Conservation (phyloP, 2,113 vertebrate species). For the Dicrurus megarhynchus region DNA sequence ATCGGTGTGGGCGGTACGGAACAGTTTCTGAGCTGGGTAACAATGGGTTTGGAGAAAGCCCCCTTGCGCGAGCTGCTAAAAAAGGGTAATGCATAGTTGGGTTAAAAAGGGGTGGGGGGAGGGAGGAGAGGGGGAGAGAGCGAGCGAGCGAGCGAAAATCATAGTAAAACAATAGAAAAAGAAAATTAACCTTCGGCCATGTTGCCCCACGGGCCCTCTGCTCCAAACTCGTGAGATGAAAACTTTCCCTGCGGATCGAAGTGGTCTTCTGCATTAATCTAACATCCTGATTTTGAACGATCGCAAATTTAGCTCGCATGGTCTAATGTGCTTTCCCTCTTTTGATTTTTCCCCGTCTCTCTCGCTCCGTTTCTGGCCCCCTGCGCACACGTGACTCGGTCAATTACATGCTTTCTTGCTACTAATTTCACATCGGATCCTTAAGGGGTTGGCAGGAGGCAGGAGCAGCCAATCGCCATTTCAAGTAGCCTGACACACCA, state of each 20-base stretch:
- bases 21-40: constrained; percentile 78
- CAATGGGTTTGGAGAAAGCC: constrained; percentile 82
- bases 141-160: constrained; percentile 61
- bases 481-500: constrained; percentile 72
- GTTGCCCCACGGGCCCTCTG: constrained; percentile 96
- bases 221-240: constrained; percentile 90
- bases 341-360: constrained; percentile 84
- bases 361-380: constrained; percentile 82
- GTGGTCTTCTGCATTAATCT: constrained; percentile 89
- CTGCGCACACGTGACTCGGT: constrained; percentile 93
- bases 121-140: neutral
- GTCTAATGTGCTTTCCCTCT: constrained; percentile 93
- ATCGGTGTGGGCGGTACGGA: constrained; percentile 79
- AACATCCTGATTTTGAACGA: constrained; percentile 92
- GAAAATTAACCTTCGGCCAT: constrained; percentile 99
- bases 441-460: constrained; percentile 76
- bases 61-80: constrained; percentile 63
- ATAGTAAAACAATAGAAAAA: constrained; percentile 75
- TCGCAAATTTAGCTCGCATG: constrained; percentile 94
- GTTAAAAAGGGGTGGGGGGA: constrained; percentile 25
- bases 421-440: constrained; percentile 86
- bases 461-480: constrained; percentile 78
- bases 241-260: constrained; percentile 90
- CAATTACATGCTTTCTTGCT: constrained; percentile 94
- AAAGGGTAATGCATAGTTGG: constrained; percentile 66